Conservation (phyloP, 2,113 vertebrate genomes). For the Grantiella picta region DNA sequence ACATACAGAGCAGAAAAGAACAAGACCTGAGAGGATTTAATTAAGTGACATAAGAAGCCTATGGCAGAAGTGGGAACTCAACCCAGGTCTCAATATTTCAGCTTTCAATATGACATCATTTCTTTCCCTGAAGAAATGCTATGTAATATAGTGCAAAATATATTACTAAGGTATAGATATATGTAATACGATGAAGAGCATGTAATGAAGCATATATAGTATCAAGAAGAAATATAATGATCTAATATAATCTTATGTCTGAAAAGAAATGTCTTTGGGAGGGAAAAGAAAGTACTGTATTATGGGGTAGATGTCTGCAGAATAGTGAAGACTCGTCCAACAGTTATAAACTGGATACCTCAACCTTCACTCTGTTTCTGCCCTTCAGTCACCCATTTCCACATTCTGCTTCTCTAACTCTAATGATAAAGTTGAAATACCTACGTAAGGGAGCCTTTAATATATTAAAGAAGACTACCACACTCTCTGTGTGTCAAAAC, state of each 20-base stretch:
- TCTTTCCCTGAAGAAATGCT: neutral
- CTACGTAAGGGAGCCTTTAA: neutral
- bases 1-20: neutral
- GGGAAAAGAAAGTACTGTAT: neutral
- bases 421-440: neutral
- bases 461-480: neutral
- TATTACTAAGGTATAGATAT: neutral
- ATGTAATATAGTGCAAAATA: neutral
- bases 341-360: accelerated
- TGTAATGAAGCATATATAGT: neutral
- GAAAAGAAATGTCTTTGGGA: neutral
- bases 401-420: neutral
- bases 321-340: neutral
- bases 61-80: neutral
- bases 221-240: neutral
- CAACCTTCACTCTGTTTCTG: neutral
- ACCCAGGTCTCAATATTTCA: neutral
- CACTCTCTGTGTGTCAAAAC: neutral
- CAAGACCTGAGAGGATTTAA: neutral
- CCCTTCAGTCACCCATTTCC: neutral
- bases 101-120: neutral
- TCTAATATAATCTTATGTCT: neutral
- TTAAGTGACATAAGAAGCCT: neutral
- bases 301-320: neutral
- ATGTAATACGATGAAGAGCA: neutral